Evolutionary conservation across 30 jellyfish, hydroid and myxozoan species (phyloP).

Genomic region (Sanderia malayensis): DNA sequence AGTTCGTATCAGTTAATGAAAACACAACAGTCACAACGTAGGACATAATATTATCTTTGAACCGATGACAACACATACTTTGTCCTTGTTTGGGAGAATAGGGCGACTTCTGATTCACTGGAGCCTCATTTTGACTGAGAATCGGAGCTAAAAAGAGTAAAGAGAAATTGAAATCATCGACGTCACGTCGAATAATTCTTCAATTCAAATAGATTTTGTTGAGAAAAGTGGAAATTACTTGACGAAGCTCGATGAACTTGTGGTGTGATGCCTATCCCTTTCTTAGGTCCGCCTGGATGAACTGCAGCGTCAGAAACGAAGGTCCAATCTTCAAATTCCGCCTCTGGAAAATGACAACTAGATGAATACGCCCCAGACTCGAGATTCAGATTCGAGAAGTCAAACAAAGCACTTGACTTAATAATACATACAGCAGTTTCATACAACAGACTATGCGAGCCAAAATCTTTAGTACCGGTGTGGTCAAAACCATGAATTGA

Average conservation of each 20-base stretch:
- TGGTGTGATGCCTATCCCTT: background rate
- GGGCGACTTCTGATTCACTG: slow-evolving; percentile 1
- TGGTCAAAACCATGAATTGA: background rate
- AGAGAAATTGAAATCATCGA: background rate
- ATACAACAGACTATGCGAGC: background rate
- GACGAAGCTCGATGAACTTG: slow-evolving; percentile 30
- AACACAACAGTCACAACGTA: background rate
- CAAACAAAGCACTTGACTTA: background rate
- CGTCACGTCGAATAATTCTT: background rate
- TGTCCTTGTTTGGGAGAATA: slow-evolving; percentile 23
- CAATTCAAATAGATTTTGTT: background rate
- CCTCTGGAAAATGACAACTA: slow-evolving; percentile 4
- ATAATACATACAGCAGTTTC: background rate
- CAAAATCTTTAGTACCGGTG: background rate
- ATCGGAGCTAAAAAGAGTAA: slow-evolving; percentile 11
- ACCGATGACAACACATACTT: slow-evolving; percentile 1
- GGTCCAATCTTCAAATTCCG: slow-evolving; percentile 37
- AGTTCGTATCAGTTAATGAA: background rate
- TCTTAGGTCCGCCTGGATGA: slow-evolving; percentile 4
- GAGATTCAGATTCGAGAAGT: background rate
- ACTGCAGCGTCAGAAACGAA: slow-evolving; percentile 26
- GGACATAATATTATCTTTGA: background rate
- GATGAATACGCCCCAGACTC: background rate
- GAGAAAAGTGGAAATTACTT: slow-evolving; percentile 1
- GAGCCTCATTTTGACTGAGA: background rate